A percentile compares a stretch with the other conserved stretches of the same genome.
These are phyloP conservation scores for Astatoreochromis straeleni DNA, from an alignment of 2,113 vertebrate genomes.

Conservation along the genomic window DNA sequence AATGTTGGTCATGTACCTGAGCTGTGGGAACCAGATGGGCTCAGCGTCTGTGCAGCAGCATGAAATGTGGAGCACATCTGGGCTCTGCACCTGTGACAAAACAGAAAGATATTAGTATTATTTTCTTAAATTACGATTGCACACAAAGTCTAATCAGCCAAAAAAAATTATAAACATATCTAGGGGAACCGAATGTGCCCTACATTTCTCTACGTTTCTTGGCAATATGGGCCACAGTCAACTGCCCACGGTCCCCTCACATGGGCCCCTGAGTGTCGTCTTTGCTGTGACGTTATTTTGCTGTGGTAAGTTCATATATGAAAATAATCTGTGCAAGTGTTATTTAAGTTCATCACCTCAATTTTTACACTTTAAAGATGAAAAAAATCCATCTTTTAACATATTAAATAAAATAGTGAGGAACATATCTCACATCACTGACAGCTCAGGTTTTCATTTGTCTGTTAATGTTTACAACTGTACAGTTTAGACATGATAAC, in stretches of 20 bases:
- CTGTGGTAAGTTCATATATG: background rate
- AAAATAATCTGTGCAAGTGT: background rate
- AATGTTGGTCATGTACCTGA: background rate
- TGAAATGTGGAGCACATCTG: background rate
- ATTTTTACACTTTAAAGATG: background rate
- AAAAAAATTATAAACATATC: background rate
- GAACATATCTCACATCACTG: background rate
- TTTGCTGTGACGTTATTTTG: background rate
- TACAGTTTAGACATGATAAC: background rate
- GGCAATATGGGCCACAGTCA: background rate
- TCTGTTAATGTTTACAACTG: background rate
- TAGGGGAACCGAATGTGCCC: background rate
- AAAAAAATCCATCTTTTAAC: background rate
- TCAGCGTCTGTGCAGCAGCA: background rate
- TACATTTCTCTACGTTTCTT: background rate
- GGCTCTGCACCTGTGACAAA: background rate
- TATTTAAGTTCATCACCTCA: background rate
- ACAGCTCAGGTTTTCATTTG: background rate
- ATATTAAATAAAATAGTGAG: background rate
- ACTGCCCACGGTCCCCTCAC: background rate
- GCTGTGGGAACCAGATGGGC: background rate
- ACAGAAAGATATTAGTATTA: background rate
- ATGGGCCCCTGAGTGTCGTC: background rate
- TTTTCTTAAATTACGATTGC: background rate
- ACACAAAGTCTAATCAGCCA: background rate